Evolutionary conservation across 1,140 invertebrate species (phyloP).

Genomic region (Listronotus oregonensis): DNA sequence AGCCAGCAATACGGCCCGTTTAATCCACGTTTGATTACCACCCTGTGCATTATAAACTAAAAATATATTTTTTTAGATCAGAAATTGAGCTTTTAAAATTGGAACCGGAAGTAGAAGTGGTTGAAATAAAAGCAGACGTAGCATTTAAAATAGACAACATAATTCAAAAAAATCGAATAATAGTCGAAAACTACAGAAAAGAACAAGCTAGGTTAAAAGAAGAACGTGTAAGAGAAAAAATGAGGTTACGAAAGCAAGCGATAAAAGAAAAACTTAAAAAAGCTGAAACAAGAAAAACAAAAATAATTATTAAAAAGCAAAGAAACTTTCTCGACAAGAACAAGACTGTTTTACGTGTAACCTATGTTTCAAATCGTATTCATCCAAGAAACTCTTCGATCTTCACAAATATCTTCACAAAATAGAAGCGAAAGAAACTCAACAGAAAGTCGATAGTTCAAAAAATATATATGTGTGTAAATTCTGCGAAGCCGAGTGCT

Average conservation of each 20-base stretch:
- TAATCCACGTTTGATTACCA: no score
- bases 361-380: conserved; percentile 1
- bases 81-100: background rate
- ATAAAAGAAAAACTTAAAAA: background rate
- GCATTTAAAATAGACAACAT: background rate
- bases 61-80: background rate
- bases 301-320: no score
- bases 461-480: conserved; percentile 20
- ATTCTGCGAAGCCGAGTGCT: conserved; percentile 23
- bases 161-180: background rate
- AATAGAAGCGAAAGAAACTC: conserved; percentile 5
- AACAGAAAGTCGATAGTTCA: background rate
- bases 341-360: conserved; percentile 4
- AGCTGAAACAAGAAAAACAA: background rate
- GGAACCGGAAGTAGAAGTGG: background rate
- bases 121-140: background rate
- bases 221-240: background rate
- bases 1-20: no score
- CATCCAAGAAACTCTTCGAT: conserved; percentile 18
- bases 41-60: no score
- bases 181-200: background rate
- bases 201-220: background rate
- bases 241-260: background rate
- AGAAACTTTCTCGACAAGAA: no score
- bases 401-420: conserved; percentile 16